These are phyloP conservation scores for Eleginops maclovinus DNA, from an alignment of 2,113 vertebrate genomes.

Conservation along the genomic window DNA sequence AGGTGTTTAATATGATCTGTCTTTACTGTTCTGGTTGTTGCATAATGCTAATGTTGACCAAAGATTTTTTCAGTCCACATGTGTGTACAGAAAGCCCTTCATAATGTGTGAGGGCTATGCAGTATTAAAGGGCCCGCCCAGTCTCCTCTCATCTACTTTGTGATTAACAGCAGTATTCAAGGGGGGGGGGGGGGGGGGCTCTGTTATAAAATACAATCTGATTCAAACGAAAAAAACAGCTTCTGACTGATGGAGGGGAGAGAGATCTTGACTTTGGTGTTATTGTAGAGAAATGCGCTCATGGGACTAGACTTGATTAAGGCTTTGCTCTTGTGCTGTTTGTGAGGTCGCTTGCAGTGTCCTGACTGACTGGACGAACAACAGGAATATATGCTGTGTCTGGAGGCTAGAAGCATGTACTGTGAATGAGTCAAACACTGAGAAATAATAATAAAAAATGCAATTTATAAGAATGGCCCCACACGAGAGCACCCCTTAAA, in stretches of 20 bases:
- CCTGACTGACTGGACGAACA: conserved; percentile 47
- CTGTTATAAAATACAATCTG: conserved; percentile 37
- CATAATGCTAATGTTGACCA: conserved; percentile 81
- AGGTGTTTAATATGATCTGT: conserved; percentile 68
- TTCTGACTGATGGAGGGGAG: conserved; percentile 26
- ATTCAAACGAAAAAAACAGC: conserved; percentile 21
- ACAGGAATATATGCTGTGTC: conserved; percentile 18
- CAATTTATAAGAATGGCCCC: conserved; percentile 36
- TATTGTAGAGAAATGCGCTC: conserved; percentile 48
- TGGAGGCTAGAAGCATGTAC: conserved; percentile 56
- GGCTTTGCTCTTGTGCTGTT: conserved; percentile 31
- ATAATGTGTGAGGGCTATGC: conserved; percentile 55
- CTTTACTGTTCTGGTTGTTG: conserved; percentile 63
- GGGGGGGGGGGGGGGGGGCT: too few relatives aligned
- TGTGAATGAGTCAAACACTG: conserved; percentile 83
- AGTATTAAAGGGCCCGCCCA: conserved; percentile 68
- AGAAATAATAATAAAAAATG: conserved; percentile 47
- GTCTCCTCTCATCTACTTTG: conserved; percentile 42
- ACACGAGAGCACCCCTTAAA: conserved; percentile 38
- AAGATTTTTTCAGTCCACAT: conserved; percentile 78
- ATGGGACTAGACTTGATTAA: conserved; percentile 41
- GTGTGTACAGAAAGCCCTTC: conserved; percentile 51
- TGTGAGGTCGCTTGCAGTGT: conserved; percentile 42
- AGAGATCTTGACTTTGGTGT: conserved; percentile 39
- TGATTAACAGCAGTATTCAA: conserved; percentile 62